Evolutionary conservation across 2,888 invertebrate genomes (phyloP).

Genomic region (Actias luna): DNA sequence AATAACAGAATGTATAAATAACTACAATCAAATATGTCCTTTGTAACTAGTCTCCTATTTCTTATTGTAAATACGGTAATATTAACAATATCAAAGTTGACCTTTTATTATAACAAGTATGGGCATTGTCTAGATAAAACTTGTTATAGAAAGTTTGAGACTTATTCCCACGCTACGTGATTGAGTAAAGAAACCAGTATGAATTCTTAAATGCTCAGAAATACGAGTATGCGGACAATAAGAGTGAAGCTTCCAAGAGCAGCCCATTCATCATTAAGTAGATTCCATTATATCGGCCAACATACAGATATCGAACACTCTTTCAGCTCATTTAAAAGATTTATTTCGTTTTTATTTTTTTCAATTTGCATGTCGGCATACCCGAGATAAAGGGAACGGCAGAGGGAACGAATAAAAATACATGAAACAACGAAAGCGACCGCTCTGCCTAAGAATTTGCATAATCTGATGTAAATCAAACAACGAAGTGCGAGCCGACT

Average conservation of each 20-base stretch:
- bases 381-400: conserved; percentile 72
- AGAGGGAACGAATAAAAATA: conserved; percentile 68
- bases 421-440: conserved; percentile 75
- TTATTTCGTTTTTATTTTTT: conserved; percentile 58
- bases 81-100: neutral
- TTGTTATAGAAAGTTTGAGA: neutral
- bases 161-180: conserved; percentile 54
- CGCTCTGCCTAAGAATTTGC: conserved; percentile 77
- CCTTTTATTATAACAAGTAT: neutral
- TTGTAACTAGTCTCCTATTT: neutral
- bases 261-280: conserved; percentile 71
- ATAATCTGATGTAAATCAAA: conserved; percentile 82
- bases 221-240: conserved; percentile 55
- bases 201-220: conserved; percentile 46
- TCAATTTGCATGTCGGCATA: conserved; percentile 76
- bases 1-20: neutral
- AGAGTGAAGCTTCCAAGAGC: conserved; percentile 54
- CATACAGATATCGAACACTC: conserved; percentile 73
- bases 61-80: neutral
- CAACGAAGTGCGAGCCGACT: conserved; percentile 42
- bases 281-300: conserved; percentile 63
- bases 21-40: neutral
- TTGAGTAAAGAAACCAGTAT: conserved; percentile 39
- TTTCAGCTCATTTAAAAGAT: conserved; percentile 74
- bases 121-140: neutral